Conservation (phyloP, 1,140 invertebrate species). For the Leptonema lineaticorne region DNA sequence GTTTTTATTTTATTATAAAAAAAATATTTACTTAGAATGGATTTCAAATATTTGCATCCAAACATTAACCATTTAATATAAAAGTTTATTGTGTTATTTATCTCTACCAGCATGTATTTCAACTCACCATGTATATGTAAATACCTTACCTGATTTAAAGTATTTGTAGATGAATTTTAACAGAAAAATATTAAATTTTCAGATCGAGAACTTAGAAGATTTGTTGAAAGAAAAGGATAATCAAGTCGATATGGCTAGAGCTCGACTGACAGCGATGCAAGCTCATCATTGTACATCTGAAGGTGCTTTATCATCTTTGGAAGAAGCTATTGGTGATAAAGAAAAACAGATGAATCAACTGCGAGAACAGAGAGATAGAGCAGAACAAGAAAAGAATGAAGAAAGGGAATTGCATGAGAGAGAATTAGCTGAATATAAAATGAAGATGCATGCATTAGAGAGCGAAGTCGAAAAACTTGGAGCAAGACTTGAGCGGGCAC, state of each 20-base stretch:
- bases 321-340: conserved; percentile 95
- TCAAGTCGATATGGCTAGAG: conserved; percentile 92
- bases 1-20: too few species aligned
- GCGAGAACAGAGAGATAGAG: conserved; percentile 87
- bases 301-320: conserved; percentile 86
- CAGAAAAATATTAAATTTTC: conserved; percentile 37
- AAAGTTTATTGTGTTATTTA: too few species aligned
- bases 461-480: conserved; percentile 90
- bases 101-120: too few species aligned
- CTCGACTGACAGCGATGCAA: conserved; percentile 86
- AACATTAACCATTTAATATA: too few species aligned
- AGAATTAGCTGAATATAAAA: conserved; percentile 92
- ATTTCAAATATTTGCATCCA: too few species aligned
- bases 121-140: too few species aligned
- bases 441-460: conserved; percentile 87
- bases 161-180: too few species aligned
- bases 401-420: conserved; percentile 92
- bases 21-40: too few species aligned
- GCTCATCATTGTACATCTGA: conserved; percentile 90
- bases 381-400: conserved; percentile 95
- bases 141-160: too few species aligned
- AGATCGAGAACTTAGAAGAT: conserved; percentile 98
- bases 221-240: conserved; percentile 97
- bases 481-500: conserved; percentile 80
- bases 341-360: conserved; percentile 91